These are phyloP conservation scores for Poecilus cupreus DNA, from an alignment of 2,888 invertebrate species.

Conservation along the genomic window DNA sequence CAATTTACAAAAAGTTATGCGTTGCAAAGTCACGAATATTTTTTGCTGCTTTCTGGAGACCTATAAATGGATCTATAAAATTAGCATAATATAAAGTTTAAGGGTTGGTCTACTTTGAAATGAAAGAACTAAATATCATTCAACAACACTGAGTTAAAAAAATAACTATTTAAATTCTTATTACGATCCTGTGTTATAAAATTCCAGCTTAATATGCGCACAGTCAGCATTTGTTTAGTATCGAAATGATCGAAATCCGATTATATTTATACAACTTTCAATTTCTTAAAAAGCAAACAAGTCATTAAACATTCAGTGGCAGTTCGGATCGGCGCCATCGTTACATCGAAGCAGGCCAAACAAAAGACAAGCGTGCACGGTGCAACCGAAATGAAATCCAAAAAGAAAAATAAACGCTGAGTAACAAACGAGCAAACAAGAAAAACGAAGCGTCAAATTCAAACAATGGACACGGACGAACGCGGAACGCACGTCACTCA, in stretches of 20 bases:
- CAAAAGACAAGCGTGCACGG: neutral
- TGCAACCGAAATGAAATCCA: constrained; percentile 3
- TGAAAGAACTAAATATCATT: too few relatives aligned
- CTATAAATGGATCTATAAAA: too few relatives aligned
- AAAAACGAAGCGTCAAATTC: constrained; percentile 20
- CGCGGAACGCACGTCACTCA: constrained; percentile 13
- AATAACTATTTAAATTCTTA: too few relatives aligned
- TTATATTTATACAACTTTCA: constrained; percentile 9
- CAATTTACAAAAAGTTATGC: too few relatives aligned
- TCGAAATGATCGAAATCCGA: neutral
- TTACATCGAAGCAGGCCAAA: neutral
- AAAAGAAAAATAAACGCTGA: constrained; percentile 10
- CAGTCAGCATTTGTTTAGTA: neutral
- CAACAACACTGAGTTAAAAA: too few relatives aligned
- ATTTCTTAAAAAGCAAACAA: neutral
- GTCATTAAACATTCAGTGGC: neutral
- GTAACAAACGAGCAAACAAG: constrained; percentile 17
- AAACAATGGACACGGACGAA: constrained; percentile 21
- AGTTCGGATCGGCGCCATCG: neutral
- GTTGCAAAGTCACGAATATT: too few relatives aligned
- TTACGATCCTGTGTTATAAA: neutral
- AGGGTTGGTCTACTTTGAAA: too few relatives aligned
- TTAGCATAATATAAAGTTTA: too few relatives aligned
- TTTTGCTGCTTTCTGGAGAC: too few relatives aligned
- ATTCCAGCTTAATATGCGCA: neutral